Evolutionary conservation across 2,113 vertebrate species (phyloP).

Genomic region (Cromileptes altivelis): DNA sequence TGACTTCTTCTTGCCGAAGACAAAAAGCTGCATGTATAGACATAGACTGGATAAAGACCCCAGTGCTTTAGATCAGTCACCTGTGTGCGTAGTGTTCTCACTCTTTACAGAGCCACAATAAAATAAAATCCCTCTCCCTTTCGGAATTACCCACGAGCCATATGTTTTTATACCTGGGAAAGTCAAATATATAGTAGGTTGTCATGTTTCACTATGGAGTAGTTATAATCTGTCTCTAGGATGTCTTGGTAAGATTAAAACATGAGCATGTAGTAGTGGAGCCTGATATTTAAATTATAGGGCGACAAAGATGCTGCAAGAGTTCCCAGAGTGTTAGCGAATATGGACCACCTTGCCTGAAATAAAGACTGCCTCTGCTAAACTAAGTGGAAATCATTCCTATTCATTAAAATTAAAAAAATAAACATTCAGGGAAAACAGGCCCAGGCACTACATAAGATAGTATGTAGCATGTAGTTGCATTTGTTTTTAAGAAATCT

Average conservation of each 20-base stretch:
- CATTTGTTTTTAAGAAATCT: too few species aligned
- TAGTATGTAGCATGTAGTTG: too few species aligned
- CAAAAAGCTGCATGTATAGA: slow-evolving; percentile 76
- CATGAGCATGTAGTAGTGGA: slow-evolving; percentile 46
- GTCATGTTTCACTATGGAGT: slow-evolving; percentile 25
- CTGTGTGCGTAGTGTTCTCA: slow-evolving; percentile 63
- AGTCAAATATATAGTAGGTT: slow-evolving; percentile 34
- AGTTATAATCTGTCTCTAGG: slow-evolving; percentile 31
- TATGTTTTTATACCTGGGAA: slow-evolving; percentile 45
- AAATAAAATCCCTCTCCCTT: slow-evolving; percentile 45
- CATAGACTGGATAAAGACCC: slow-evolving; percentile 65
- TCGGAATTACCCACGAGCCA: slow-evolving; percentile 58
- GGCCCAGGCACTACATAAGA: neutral
- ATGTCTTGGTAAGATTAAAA: slow-evolving; percentile 48
- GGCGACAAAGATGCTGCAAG: slow-evolving; percentile 33
- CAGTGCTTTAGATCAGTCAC: slow-evolving; percentile 60
- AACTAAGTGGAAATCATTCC: slow-evolving; percentile 23
- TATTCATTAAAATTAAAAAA: too few species aligned
- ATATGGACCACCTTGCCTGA: slow-evolving; percentile 12
- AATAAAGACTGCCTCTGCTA: slow-evolving; percentile 19
- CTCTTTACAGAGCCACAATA: slow-evolving; percentile 56
- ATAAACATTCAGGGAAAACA: slow-evolving; percentile 19
- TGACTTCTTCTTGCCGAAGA: slow-evolving; percentile 74
- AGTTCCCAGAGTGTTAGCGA: slow-evolving; percentile 38
- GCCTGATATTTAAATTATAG: slow-evolving; percentile 66